These are phyloP conservation scores for Caloenas nicobarica DNA, from an alignment of 2,113 vertebrate species.

Conservation along the genomic window DNA sequence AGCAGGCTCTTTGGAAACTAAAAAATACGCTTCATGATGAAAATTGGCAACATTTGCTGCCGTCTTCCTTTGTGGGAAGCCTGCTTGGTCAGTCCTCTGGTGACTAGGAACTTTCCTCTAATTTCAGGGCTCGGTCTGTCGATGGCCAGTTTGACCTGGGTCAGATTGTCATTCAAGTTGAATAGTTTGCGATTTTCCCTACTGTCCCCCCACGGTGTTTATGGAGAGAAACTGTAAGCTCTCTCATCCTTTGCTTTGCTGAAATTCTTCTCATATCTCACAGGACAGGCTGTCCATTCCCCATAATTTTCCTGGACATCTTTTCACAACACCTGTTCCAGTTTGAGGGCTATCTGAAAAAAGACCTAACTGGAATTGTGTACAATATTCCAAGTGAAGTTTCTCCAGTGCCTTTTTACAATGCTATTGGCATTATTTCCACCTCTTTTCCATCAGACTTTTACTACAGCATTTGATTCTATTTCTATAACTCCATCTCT, in stretches of 20 bases:
- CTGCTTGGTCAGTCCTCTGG: neutral
- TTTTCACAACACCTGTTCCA: neutral
- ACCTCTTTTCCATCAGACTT: neutral
- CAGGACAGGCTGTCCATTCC: neutral
- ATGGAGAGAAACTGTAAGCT: neutral
- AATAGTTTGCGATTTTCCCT: neutral
- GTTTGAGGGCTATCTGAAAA: neutral
- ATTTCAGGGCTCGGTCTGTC: neutral
- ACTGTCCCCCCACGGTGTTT: neutral
- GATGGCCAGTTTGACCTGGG: neutral
- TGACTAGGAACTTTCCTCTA: neutral
- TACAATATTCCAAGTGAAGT: neutral
- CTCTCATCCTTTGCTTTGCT: neutral
- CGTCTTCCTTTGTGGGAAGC: neutral
- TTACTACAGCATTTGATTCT: neutral
- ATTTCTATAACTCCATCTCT: neutral
- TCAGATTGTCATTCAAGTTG: neutral
- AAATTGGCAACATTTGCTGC: neutral
- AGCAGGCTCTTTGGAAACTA: neutral
- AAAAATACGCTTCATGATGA: accelerated
- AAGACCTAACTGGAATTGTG: neutral
- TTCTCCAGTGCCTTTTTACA: neutral
- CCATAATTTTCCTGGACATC: neutral
- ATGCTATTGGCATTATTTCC: neutral
- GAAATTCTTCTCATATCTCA: neutral